These are phyloP conservation scores for Pygmarrhopalites habei DNA, from an alignment of 1,140 invertebrate species.

Conservation along the genomic window DNA sequence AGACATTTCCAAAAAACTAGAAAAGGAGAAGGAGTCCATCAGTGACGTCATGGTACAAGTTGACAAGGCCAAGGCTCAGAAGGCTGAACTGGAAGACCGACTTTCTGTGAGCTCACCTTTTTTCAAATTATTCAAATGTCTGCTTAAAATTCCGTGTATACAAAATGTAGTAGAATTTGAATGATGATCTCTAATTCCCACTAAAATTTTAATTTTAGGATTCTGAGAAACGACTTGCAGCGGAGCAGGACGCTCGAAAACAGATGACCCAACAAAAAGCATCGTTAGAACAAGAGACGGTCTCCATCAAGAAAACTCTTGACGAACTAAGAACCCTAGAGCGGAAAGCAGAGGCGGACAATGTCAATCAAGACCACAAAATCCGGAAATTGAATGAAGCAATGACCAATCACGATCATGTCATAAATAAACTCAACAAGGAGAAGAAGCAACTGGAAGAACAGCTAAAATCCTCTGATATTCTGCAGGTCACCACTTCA, in stretches of 20 bases:
- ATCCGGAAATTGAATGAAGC: conserved; percentile 98
- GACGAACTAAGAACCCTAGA: conserved; percentile 91
- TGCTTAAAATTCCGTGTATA: too few relatives aligned
- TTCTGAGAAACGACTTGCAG: conserved; percentile 76
- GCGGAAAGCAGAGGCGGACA: conserved; percentile 25
- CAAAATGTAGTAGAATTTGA: too few relatives aligned
- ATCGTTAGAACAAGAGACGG: conserved; percentile 87
- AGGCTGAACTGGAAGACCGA: conserved; percentile 91
- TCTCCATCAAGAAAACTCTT: conserved; percentile 90
- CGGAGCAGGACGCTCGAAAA: conserved; percentile 35
- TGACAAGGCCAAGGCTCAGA: conserved; percentile 87
- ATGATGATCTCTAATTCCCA: too few relatives aligned
- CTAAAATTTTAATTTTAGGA: too few relatives aligned
- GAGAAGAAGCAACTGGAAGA: conserved; percentile 97
- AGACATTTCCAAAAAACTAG: conserved; percentile 73
- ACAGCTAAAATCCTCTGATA: conserved; percentile 89
- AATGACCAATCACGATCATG: conserved; percentile 91
- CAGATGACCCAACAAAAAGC: conserved; percentile 40
- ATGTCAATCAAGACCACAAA: conserved; percentile 97
- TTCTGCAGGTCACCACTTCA: conserved; percentile 67
- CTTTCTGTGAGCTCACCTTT: conserved; percentile 79
- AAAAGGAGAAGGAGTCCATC: conserved; percentile 80
- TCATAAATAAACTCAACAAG: conserved; percentile 98
- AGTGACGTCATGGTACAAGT: conserved; percentile 86
- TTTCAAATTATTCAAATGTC: too few relatives aligned